These are phyloP conservation scores for Zootoca vivipara DNA, from an alignment of 2,113 vertebrate species.

Conservation along the genomic window DNA sequence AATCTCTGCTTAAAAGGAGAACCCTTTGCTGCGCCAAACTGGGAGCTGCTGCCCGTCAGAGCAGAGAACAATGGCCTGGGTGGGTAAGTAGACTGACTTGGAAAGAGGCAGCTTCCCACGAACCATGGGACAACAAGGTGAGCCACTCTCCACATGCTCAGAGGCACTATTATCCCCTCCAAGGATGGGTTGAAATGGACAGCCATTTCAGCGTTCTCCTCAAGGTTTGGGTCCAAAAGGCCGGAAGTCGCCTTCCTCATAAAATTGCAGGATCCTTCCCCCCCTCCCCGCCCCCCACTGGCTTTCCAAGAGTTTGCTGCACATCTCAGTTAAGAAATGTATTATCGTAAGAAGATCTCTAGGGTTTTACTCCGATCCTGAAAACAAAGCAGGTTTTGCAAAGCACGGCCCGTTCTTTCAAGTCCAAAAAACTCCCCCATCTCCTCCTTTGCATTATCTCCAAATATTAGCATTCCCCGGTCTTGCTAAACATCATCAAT, in stretches of 20 bases:
- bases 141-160: background rate
- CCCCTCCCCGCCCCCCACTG: constrained; percentile 38
- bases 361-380: constrained; percentile 67
- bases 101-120: background rate
- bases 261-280: constrained; percentile 60
- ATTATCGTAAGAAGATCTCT: background rate
- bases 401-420: background rate
- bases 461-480: background rate
- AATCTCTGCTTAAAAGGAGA: background rate
- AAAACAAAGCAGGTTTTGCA: constrained; percentile 57
- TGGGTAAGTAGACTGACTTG: background rate
- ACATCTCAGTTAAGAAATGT: constrained; percentile 44
- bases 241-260: constrained; percentile 60
- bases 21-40: background rate
- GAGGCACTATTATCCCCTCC: rapidly evolving
- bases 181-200: background rate
- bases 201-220: background rate
- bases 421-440: background rate
- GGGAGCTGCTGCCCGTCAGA: background rate
- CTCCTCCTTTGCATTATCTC: rapidly evolving
- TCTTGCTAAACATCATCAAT: constrained; percentile 2
- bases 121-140: background rate
- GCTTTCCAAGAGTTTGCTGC: constrained; percentile 50
- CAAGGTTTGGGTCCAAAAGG: background rate
- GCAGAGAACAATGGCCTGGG: too few relatives aligned